A percentile compares a stretch with the other conserved stretches of the same genome.
Evolutionary conservation across 30 jellyfish, hydroid and myxozoan species (phyloP).

Genomic region (Aurelia aurita complex sp. Pacific): DNA sequence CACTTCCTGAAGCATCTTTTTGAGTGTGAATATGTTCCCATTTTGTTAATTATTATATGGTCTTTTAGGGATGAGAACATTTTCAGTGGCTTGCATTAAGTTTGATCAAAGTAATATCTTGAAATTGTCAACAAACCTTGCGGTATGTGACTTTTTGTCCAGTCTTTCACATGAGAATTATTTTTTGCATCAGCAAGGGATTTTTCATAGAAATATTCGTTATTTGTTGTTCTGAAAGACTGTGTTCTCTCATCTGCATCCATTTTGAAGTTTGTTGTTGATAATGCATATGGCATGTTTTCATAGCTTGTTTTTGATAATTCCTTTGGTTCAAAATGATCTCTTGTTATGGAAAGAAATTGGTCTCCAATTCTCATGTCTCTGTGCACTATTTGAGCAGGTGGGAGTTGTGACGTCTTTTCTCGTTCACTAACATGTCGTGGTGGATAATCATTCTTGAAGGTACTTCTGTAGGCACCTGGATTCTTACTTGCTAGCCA

Average conservation of each 20-base stretch:
- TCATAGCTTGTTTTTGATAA: conserved; percentile 26
- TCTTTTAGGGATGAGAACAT: too few relatives aligned
- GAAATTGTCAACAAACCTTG: conserved; percentile 57
- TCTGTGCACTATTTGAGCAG: conserved; percentile 82
- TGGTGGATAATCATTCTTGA: conserved; percentile 79
- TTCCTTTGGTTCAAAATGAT: conserved; percentile 69
- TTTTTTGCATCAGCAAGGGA: conserved; percentile 36
- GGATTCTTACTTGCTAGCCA: conserved; percentile 59
- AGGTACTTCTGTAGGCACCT: conserved; percentile 75
- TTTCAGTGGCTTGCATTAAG: too few relatives aligned
- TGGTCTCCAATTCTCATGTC: conserved; percentile 53
- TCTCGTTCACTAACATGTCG: conserved; percentile 39
- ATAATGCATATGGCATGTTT: conserved; percentile 68
- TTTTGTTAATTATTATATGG: too few relatives aligned
- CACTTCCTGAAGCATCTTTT: too few relatives aligned
- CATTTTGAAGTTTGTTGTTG: conserved; percentile 86
- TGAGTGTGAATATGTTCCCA: too few relatives aligned
- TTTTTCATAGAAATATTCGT: conserved; percentile 51
- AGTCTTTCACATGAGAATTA: conserved; percentile 24
- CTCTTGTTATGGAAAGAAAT: conserved; percentile 69
- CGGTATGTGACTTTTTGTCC: conserved; percentile 82
- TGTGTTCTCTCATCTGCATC: conserved; percentile 79
- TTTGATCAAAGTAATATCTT: too few relatives aligned
- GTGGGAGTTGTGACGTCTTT: conserved; percentile 60
- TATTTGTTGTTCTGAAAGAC: conserved; percentile 74